Base-by-base conservation (phyloP, 2,797 vertebrate species). In the Mastacembelus armatus region DNA sequence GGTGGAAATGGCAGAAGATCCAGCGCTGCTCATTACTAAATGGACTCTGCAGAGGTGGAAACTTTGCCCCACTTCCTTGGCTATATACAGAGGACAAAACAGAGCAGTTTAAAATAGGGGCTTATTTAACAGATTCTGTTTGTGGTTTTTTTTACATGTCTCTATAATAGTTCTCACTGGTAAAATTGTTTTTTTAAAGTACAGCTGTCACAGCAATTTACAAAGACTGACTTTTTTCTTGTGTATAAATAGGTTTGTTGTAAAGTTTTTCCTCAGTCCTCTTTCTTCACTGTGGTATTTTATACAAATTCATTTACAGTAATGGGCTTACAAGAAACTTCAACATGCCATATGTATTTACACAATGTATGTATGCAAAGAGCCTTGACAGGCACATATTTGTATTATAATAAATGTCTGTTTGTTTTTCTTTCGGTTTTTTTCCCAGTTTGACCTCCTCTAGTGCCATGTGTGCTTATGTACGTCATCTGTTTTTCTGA, bases 1-100 rank as follows among this genome's bases (percentile, higher is more conserved):
- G 85, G 74, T 81, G 85, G 82, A 84, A 89, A 88, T 81, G 80
- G 72, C 84, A 80, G 70, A 79, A 79, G 81, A 86, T 73, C 76
- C 71, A 58, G 70, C 39, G 50, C 78, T 74, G 81, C 89, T 92
- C 90, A 91, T 93, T 91, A 92, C 83, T 79, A 85, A 91, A 88
- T 89, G 88, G 88, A 89, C 86, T 89, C 71, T 77, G 74, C 60
- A 81, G 81, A 81, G 77, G 51, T 76, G 81, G 82, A 85, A 81
- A 75, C 74, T 78, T 77, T 73, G 49, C 42, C 40, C 48, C 18
- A 7, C 71, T 12, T 8, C 54, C 54, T 70, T 63, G 57, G 45
- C 67, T 74, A 45, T 52, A 52, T 51, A 64, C 47, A 77, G 32
- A 78, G 18, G 40, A 81, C 24, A 60, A 70, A 71, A 69, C 60